Evolutionary conservation across 1,140 invertebrate species (phyloP).

Genomic region (Hycleus cichorii): DNA sequence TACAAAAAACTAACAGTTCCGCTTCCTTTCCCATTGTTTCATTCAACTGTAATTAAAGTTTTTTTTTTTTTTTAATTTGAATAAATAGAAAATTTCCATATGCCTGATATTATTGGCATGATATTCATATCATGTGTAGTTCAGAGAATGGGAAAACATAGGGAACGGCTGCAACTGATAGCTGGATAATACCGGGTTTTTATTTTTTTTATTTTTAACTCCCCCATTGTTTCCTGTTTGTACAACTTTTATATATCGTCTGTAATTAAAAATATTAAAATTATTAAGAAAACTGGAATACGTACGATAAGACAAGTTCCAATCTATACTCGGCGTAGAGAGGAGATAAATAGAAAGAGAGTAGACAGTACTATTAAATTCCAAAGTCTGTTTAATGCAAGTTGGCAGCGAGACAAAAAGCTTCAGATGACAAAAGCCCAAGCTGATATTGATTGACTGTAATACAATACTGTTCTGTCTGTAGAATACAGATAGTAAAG

Average conservation of each 20-base stretch:
- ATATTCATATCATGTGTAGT: slow-evolving; percentile 28
- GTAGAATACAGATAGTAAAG: slow-evolving; percentile 14
- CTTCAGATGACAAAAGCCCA: slow-evolving; percentile 17
- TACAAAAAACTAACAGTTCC: too few relatives aligned
- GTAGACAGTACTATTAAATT: slow-evolving; percentile 12
- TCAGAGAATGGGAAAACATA: neutral
- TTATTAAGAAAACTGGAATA: too few relatives aligned
- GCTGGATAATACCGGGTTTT: slow-evolving; percentile 29
- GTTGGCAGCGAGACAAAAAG: slow-evolving; percentile 22
- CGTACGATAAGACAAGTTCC: too few relatives aligned
- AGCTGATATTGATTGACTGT: slow-evolving; percentile 22
- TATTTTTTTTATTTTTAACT: slow-evolving; percentile 17
- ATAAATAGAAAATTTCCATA: neutral
- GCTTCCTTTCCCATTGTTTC: too few relatives aligned
- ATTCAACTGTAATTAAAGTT: too few relatives aligned
- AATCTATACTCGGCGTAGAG: too few relatives aligned
- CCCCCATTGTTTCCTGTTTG: slow-evolving; percentile 28
- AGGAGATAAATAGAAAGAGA: neutral
- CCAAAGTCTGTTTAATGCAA: slow-evolving; percentile 19
- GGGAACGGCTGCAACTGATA: slow-evolving; percentile 29
- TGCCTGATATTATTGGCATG: slow-evolving; percentile 31
- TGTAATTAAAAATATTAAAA: slow-evolving; percentile 12
- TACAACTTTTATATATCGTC: slow-evolving; percentile 21
- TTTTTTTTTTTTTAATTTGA: too few relatives aligned
- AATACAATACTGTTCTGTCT: slow-evolving; percentile 18